phyloP scores from a whole-genome alignment of 2,888 invertebrate genomes.

The Adela reaumurella region DNA sequence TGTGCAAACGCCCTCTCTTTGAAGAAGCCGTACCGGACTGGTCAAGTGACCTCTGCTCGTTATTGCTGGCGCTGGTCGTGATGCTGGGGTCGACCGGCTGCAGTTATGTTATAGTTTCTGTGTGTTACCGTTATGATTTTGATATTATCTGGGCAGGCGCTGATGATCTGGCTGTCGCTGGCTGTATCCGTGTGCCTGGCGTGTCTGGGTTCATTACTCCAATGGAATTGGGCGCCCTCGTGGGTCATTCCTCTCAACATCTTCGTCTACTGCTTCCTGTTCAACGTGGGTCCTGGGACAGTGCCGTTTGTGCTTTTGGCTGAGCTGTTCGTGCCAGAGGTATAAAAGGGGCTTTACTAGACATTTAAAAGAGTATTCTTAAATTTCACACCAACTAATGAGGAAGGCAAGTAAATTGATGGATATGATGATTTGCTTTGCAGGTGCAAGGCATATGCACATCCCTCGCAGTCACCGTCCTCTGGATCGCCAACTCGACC shows the following conservation, averaged over 20 bases:
- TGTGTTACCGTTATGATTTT: neutral
- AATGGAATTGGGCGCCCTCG: conserved; percentile 24
- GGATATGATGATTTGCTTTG: conserved; percentile 4
- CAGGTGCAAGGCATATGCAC: conserved; percentile 27
- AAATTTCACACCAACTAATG: no score
- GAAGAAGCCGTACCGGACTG: conserved; percentile 43
- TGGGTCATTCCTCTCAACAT: conserved; percentile 37
- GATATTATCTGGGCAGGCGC: conserved; percentile 21
- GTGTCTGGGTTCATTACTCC: conserved; percentile 27
- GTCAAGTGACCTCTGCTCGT: conserved; percentile 50
- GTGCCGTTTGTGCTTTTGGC: conserved; percentile 31
- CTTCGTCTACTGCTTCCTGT: conserved; percentile 33
- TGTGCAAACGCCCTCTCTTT: conserved; percentile 53
- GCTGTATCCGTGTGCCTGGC: conserved; percentile 25
- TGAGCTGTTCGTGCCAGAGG: conserved; percentile 32
- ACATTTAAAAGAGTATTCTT: no score
- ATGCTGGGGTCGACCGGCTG: conserved; percentile 37
- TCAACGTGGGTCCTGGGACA: conserved; percentile 36
- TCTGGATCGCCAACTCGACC: conserved; percentile 25
- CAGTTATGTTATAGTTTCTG: conserved; percentile 1
- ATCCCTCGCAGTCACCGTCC: conserved; percentile 26
- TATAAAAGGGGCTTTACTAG: conserved; percentile 9
- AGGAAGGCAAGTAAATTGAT: no score
- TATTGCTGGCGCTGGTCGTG: conserved; percentile 57
- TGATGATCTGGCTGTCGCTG: conserved; percentile 30